phyloP scores from a whole-genome alignment of 2,113 vertebrate genomes.

The Entosphenus tridentatus region DNA sequence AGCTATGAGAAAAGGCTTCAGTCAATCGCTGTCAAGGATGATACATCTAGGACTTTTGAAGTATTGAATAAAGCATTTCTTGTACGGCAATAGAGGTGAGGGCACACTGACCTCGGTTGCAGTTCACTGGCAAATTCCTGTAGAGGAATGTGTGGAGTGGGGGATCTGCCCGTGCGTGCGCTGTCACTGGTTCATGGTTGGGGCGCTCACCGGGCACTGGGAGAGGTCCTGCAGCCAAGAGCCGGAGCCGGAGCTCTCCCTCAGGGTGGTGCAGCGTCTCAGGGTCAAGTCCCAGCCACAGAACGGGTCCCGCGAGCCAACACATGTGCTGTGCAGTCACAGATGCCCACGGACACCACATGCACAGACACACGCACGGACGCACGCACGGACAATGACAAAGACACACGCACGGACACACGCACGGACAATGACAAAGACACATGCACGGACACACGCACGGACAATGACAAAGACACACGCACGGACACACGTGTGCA shows the following conservation, averaged over 20 bases:
- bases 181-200: not conserved
- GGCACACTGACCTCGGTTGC: not conserved
- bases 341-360: not conserved
- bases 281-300: slow-evolving; percentile 86
- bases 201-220: slow-evolving; percentile 50
- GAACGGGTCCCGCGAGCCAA: slow-evolving; percentile 76
- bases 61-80: not conserved
- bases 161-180: not conserved
- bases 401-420: not conserved
- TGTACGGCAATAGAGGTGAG: not conserved
- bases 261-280: slow-evolving; percentile 64
- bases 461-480: not conserved
- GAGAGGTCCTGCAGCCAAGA: slow-evolving; percentile 96
- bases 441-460: not conserved
- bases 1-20: not conserved
- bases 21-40: not conserved
- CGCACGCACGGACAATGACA: not conserved
- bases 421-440: not conserved
- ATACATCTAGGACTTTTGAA: not conserved
- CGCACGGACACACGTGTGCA: not conserved
- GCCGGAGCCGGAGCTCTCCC: slow-evolving; percentile 94
- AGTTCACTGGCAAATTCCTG: not conserved
- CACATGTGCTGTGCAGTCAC: slow-evolving; percentile 36
- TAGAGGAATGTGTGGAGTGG: not conserved
- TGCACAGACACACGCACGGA: not conserved